Conservation (phyloP, 2,797 vertebrate genomes). For the Aphelocoma californica region DNA sequence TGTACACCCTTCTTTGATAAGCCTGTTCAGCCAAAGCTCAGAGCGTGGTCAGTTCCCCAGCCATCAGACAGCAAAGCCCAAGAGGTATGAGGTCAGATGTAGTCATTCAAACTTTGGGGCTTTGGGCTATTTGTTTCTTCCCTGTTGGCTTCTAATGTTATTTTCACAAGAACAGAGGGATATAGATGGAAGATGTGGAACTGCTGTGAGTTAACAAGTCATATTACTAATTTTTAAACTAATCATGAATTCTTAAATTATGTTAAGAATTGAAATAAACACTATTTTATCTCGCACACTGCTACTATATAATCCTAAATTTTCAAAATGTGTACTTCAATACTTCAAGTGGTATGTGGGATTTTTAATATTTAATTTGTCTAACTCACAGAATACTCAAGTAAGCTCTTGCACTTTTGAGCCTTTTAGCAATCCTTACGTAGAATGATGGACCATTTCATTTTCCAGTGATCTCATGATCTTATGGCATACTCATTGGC, state of each 20-base stretch:
- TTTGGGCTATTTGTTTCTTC: not conserved
- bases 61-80: not conserved
- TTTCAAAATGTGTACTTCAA: not conserved
- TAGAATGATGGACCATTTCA: not conserved
- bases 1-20: slow-evolving; percentile 46
- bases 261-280: not conserved
- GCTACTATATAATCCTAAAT: not conserved
- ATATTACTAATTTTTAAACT: not conserved
- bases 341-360: not conserved
- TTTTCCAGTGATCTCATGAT: not conserved
- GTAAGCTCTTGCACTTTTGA: not conserved
- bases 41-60: not conserved
- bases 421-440: not conserved
- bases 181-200: not conserved
- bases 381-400: not conserved
- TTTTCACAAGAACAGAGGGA: not conserved
- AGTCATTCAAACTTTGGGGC: not conserved
- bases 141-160: not conserved
- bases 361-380: slow-evolving; percentile 9
- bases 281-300: not conserved
- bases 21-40: slow-evolving; percentile 39
- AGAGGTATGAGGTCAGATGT: slow-evolving; percentile 48
- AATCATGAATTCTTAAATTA: not conserved
- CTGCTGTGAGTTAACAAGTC: not conserved
- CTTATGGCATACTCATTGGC: not conserved